phyloP scores from a whole-genome alignment of 2,113 vertebrate genomes.

The Ameiurus melas region DNA sequence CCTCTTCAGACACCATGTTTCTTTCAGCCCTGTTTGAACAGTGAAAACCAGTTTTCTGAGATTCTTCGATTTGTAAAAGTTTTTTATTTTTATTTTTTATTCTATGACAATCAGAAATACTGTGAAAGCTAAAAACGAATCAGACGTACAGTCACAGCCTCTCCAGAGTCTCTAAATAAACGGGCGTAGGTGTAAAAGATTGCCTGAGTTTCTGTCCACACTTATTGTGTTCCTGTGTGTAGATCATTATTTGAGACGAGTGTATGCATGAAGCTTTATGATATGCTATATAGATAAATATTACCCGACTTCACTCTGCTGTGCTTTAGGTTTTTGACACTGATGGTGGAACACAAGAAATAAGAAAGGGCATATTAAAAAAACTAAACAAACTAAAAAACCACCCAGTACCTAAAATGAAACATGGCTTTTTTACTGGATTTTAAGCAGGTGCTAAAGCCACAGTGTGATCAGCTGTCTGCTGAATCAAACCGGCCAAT shows the following conservation, averaged over 20 bases:
- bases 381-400: background rate
- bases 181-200: background rate
- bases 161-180: background rate
- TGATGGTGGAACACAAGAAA: background rate
- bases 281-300: background rate
- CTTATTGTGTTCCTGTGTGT: background rate
- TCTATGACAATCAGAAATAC: background rate
- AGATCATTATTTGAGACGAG: background rate
- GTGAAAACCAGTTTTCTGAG: background rate
- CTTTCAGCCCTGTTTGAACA: background rate
- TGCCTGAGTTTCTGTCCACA: background rate
- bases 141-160: background rate
- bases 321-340: background rate
- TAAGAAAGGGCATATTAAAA: background rate
- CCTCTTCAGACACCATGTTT: background rate
- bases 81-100: background rate
- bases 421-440: background rate
- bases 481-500: constrained; percentile 21
- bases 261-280: background rate
- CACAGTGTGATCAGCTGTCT: constrained; percentile 13
- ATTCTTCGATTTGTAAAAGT: background rate
- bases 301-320: background rate
- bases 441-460: constrained; percentile 29
- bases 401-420: background rate
- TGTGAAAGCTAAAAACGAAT: background rate